Base-by-base conservation (phyloP, 2,113 vertebrate genomes). In the Carettochelys insculpta region DNA sequence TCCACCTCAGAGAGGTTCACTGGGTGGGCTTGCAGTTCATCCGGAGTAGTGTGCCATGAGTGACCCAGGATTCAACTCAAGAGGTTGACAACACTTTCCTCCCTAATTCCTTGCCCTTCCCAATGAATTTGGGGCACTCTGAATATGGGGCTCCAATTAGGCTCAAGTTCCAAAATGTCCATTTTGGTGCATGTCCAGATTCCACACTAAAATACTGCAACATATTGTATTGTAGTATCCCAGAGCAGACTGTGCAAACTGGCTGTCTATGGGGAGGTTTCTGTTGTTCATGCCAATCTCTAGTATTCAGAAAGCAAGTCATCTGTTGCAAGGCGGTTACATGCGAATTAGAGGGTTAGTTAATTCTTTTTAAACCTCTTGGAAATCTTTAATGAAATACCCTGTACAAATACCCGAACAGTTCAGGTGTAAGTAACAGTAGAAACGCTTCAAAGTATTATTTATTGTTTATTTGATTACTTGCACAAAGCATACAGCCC, bases 401-500 rank as follows among this genome's bases (percentile, higher is more conserved):
- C 25, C 77, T 54, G 0, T n/a, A 45, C 41, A 71, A 86, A 85
- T 54, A 11, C 52, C 29, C 77, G 0, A 65, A 13, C 7, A 51
- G 2, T 45, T 81, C 34, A 20, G 54, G 61, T 41, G 25, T 71
- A 47, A 43, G 22, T 0, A 1, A 71, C 27, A 20, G 1, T 1
- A 77, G 29, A 34, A 22, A 43, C 43, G 38, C 76, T 87, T 61
- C 41, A 61, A 73, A 27, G 20, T 75, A 8, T 68, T 68, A 38
- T 68, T 68, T 38, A 45, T 29, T n/a, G 51, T 8, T 56, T 2
- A 56, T 79, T 76, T 76, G 48, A 71, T n/a, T 43, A 80, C n/a
- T 34, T 38, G 8, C 20, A 25, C 1, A 0, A 58, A 7, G 1
- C 5, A 17, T 20, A 38, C 75, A 8, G 0, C 0, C 54, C 41